A percentile compares a stretch with the other conserved stretches of the same genome.
These are phyloP conservation scores for Eudasyphora cyanicolor DNA, from an alignment of 2,888 invertebrate genomes.

Conservation along the genomic window DNA sequence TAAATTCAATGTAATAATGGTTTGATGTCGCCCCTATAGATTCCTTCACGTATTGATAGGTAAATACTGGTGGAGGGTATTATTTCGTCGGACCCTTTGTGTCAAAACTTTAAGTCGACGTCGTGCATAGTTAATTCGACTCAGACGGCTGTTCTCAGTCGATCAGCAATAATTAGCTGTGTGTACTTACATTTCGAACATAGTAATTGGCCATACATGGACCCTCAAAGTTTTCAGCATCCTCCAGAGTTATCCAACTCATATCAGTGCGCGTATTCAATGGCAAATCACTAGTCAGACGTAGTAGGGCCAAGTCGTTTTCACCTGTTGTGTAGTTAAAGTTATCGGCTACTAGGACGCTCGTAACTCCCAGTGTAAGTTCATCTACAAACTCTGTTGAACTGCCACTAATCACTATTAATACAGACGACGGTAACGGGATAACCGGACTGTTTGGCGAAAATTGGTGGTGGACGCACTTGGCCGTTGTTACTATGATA, in stretches of 20 bases:
- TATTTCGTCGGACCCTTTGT: too few species aligned
- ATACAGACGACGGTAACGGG: slow-evolving; percentile 51
- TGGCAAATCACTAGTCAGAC: slow-evolving; percentile 67
- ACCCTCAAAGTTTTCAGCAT: slow-evolving; percentile 62
- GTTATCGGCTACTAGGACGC: slow-evolving; percentile 59
- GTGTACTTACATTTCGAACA: slow-evolving; percentile 66
- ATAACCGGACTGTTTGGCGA: slow-evolving; percentile 40
- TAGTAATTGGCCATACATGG: slow-evolving; percentile 68
- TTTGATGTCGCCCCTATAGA: too few species aligned
- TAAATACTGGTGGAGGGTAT: too few species aligned
- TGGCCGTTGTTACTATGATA: slow-evolving; percentile 70
- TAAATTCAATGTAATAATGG: too few species aligned
- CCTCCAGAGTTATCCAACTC: slow-evolving; percentile 71
- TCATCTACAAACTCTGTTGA: slow-evolving; percentile 54
- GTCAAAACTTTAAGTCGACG: too few species aligned
- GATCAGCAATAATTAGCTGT: too few species aligned
- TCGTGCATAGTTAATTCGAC: too few species aligned
- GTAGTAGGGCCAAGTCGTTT: slow-evolving; percentile 71
- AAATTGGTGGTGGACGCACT: slow-evolving; percentile 67
- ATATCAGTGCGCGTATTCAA: slow-evolving; percentile 68
- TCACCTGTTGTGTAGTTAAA: slow-evolving; percentile 67
- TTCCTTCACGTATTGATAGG: too few species aligned
- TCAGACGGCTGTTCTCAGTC: too few species aligned
- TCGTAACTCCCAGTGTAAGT: slow-evolving; percentile 59
- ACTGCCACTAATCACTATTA: slow-evolving; percentile 67